phyloP scores from a whole-genome alignment of 2,888 invertebrate species.

The Agonopterix arenella region DNA sequence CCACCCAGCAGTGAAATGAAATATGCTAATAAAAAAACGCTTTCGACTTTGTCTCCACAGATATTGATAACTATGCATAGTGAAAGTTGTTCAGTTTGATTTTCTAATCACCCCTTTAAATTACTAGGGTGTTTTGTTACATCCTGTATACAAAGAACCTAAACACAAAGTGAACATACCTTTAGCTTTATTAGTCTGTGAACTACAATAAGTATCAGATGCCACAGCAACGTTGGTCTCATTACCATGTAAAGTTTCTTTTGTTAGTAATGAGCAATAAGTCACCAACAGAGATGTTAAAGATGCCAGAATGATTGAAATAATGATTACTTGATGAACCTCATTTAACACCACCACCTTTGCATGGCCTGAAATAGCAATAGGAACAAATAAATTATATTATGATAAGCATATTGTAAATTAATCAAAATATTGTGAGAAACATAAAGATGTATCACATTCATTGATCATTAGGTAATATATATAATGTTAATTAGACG shows the following conservation, averaged over 20 bases:
- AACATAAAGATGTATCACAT: background rate
- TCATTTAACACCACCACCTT: slow-evolving; percentile 51
- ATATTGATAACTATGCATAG: no score
- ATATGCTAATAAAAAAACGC: no score
- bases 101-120: no score
- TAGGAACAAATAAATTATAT: background rate
- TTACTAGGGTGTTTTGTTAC: no score
- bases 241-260: background rate
- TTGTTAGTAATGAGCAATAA: background rate
- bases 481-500: slow-evolving; percentile 8
- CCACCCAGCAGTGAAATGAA: no score
- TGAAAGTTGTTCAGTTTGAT: no score
- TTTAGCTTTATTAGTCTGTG: no score
- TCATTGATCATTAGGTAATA: background rate
- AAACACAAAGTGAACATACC: no score
- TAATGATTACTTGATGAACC: slow-evolving; percentile 32
- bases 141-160: no score
- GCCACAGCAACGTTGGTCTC: background rate
- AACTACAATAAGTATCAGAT: no score
- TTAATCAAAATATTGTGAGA: background rate
- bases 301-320: slow-evolving; percentile 35
- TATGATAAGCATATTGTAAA: no score
- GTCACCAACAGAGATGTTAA: slow-evolving; percentile 31
- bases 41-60: no score
- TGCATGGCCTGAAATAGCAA: slow-evolving; percentile 49